Conservation (phyloP, 1,140 invertebrate genomes). For the Bombus pascuorum region DNA sequence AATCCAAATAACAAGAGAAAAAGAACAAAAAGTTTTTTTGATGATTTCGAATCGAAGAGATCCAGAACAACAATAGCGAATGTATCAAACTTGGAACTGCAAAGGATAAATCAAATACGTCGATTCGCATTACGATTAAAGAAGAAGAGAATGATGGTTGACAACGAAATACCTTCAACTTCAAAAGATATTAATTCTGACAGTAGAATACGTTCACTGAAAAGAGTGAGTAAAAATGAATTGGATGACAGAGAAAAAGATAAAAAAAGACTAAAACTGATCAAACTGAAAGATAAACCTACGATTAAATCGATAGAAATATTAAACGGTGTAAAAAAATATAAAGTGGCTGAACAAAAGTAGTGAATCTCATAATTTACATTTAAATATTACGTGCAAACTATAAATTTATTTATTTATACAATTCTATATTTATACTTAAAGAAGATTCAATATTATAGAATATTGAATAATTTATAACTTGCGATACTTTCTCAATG, state of each 20-base stretch:
- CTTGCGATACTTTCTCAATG: not conserved
- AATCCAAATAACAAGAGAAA: no score
- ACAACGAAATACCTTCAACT: not conserved
- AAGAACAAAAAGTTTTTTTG: not conserved
- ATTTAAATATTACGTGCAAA: not conserved
- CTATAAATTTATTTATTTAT: not conserved
- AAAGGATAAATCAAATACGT: not conserved
- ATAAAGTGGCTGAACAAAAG: not conserved
- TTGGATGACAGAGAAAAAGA: not conserved
- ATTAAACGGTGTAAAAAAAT: not conserved
- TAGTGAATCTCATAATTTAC: not conserved
- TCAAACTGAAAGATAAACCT: not conserved
- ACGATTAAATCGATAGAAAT: not conserved
- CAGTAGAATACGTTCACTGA: not conserved
- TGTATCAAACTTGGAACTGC: not conserved
- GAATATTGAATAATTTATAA: not conserved
- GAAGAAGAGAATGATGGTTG: not conserved
- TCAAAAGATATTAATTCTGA: not conserved
- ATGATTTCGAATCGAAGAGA: not conserved
- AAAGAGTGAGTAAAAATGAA: not conserved
- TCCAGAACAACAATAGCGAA: not conserved
- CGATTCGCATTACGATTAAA: not conserved
- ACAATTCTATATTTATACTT: not conserved
- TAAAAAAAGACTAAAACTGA: no score
- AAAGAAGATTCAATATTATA: not conserved